Base-by-base conservation (phyloP, 2,797 vertebrate species). In the Bucorvus abyssinicus region DNA sequence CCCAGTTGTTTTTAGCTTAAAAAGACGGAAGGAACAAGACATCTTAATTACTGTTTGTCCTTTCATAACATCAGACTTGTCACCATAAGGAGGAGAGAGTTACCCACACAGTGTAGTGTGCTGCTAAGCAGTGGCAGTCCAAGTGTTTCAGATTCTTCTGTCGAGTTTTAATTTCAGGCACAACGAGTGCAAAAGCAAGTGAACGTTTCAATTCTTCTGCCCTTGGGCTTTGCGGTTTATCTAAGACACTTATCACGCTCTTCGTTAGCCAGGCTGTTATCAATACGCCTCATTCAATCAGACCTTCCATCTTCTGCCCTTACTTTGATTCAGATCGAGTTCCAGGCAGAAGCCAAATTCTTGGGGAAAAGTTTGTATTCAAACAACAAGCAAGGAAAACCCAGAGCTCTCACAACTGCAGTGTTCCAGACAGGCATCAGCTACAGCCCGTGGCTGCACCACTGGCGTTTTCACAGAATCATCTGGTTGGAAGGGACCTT, bases 1-100 rank as follows among this genome's bases (percentile, higher is more conserved):
- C 52, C 45, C 38, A 61, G 24, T 56, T 68, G 69, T 85, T 90
- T 94, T 91, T 80, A 84, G 67, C 79, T 88, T 80, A 84, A 84
- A 82, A 91, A 55, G 80, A 77, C 78, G 47, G 29, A 79, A 87
- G 17, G 24, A 91, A 81, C 19, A 78, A 73, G 67, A 59, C 13
- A 30, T 84, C 70, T 67, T 84, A 83, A 75, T 86, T 92, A 75
- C 42, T 47, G 30, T 36, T 75, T 89, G 60, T 83, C 55, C 76
- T 85, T 55, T 87, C 20, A 21, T 42, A 81, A 38, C 42, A 49
- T 34, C 55, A 80, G 44, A 47, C 79, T 79, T 68, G 40, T 65
- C 70, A 71, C 55, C 40, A 9, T 0, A 27, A 8, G 26, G 20
- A 87, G 38, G 55, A 77, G 24, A 76, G 2, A 26, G 34, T 34